These are phyloP conservation scores for Pygoscelis antarcticus DNA, from an alignment of 2,113 vertebrate genomes.

Conservation along the genomic window DNA sequence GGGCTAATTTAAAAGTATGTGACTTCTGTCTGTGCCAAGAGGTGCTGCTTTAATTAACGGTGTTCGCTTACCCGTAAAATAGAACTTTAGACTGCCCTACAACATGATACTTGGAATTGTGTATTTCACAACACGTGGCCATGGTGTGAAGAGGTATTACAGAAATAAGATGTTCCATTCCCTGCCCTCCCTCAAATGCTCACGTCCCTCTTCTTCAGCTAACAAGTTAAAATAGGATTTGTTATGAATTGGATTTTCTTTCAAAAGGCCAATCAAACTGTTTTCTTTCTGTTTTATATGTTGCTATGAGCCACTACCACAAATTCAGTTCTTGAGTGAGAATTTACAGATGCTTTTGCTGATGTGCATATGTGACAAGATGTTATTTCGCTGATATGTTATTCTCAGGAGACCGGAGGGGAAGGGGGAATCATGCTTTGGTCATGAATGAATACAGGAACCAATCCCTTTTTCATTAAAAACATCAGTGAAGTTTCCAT, in stretches of 20 bases:
- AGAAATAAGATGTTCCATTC: neutral
- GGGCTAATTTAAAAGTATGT: neutral
- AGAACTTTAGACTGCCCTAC: neutral
- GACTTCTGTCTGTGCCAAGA: neutral
- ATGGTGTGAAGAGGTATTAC: neutral
- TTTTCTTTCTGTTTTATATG: neutral
- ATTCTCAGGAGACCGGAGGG: neutral
- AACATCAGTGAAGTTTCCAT: neutral
- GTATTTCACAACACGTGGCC: accelerated
- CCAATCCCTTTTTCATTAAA: neutral
- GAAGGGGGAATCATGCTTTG: neutral
- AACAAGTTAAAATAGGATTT: neutral
- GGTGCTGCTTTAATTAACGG: neutral
- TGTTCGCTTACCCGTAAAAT: neutral
- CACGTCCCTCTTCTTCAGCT: neutral
- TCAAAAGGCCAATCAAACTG: neutral
- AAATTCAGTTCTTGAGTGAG: neutral
- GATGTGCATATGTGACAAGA: neutral
- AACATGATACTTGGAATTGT: neutral
- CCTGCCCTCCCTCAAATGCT: neutral
- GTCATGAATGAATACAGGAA: neutral
- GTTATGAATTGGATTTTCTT: neutral
- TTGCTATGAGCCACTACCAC: neutral
- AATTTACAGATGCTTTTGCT: conserved; percentile 4
- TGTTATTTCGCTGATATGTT: neutral